A percentile compares a stretch with the other conserved stretches of the same genome.
Conservation (phyloP, 2,888 invertebrate species). For the Unio pictorum region DNA sequence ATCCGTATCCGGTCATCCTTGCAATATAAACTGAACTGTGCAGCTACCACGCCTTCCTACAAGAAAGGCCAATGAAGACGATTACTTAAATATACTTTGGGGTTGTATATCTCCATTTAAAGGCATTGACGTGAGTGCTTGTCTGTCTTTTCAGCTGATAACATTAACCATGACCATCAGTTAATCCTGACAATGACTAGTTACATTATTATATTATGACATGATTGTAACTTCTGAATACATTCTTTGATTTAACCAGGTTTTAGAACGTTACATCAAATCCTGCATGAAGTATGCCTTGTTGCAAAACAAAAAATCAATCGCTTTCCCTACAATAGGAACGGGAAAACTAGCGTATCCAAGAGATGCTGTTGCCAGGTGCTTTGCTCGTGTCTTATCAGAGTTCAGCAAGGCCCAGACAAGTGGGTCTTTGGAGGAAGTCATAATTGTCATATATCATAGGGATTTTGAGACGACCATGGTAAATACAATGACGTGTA, state of each 20-base stretch:
- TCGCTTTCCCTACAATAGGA: conserved; percentile 27
- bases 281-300: conserved; percentile 16
- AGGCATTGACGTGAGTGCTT: no score
- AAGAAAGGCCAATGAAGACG: no score
- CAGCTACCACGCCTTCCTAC: no score
- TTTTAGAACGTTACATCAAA: conserved; percentile 10
- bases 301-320: conserved; percentile 5
- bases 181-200: no score
- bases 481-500: conserved; percentile 6
- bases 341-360: conserved; percentile 15
- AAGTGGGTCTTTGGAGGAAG: conserved; percentile 9
- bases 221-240: no score
- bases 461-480: conserved; percentile 11
- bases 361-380: conserved; percentile 11
- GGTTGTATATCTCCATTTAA: no score
- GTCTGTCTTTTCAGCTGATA: no score
- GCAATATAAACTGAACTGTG: no score
- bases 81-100: no score
- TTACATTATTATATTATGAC: no score
- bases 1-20: no score
- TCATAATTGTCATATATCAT: conserved; percentile 16
- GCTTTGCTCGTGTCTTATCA: conserved; percentile 14
- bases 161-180: no score
- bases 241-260: not conserved
- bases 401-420: conserved; percentile 17